These are phyloP conservation scores for Athalia circularis DNA, from an alignment of 2,888 invertebrate genomes.

Conservation along the genomic window DNA sequence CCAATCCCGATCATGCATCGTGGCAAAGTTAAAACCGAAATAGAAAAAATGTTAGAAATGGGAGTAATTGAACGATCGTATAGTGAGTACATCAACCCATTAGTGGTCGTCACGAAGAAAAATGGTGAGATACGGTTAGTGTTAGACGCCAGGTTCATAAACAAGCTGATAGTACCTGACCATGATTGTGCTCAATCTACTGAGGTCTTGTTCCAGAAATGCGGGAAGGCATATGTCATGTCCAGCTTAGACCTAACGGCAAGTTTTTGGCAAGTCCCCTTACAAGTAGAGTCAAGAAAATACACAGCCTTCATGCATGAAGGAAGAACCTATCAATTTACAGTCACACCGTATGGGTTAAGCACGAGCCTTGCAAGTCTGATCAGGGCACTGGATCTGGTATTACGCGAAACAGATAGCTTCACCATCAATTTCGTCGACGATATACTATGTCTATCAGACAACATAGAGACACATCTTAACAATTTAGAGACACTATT, in stretches of 20 bases:
- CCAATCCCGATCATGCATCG: constrained; percentile 2
- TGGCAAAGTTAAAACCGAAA: background rate
- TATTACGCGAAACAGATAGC: background rate
- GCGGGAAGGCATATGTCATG: constrained; percentile 35
- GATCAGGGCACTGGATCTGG: constrained; percentile 19
- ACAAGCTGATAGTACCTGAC: constrained; percentile 40
- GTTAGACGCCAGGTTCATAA: constrained; percentile 43
- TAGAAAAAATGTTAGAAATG: background rate
- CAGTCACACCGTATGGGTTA: constrained; percentile 42
- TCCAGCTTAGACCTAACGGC: constrained; percentile 50
- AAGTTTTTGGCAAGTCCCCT: constrained; percentile 55
- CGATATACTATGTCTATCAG: constrained; percentile 9
- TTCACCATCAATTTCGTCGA: constrained; percentile 40
- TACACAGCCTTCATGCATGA: constrained; percentile 45
- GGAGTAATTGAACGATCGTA: constrained; percentile 6
- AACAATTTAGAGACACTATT: background rate
- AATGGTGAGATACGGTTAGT: constrained; percentile 43
- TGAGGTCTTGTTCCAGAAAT: constrained; percentile 46
- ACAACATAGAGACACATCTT: background rate
- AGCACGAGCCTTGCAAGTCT: constrained; percentile 43
- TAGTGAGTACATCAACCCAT: constrained; percentile 3
- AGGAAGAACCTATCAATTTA: constrained; percentile 47
- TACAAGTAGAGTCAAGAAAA: constrained; percentile 46
- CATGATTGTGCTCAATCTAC: constrained; percentile 33
- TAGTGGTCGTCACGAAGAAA: constrained; percentile 24